Evolutionary conservation across 1,140 invertebrate genomes (phyloP), one percentile per base, ranked within the genome.

Genomic region (Copidosoma floridanum): DNA sequence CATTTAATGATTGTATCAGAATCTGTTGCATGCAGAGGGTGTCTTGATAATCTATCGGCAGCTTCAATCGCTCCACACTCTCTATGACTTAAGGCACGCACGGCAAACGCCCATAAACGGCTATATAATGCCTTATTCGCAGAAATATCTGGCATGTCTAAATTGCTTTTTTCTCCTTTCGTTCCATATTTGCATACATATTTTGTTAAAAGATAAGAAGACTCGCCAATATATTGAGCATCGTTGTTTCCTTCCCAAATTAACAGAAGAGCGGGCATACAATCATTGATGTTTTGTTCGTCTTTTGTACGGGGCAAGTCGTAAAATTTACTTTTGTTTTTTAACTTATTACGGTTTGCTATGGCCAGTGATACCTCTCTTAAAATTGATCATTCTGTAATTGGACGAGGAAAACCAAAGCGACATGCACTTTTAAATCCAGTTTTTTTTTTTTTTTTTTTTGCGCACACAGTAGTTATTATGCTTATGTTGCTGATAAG

Each of bases 221-320:
- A 69, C 64, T 74, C 71, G 1, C 71, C 70, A 46, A 76, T 60
- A 68, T 65, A 74, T 65, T 74, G 72, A 21, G 74, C 70, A 53
- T 77, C 73, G 58, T 67, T 74, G 58, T 75, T 75, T 10, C 71
- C 74, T 61, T 73, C 66, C 71, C 71, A 73, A 27, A 61, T 68
- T 3, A 65, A 23, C 5, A 74, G 43, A 24, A 75, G 54, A 14
- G 65, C 59, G 37, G 72, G 70, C 66, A 75, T 75, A 60, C 73
- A 76, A 66, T 76, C 75, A 65, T 77, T 75, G 21, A 73, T 70
- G 47, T 41, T 41, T 8, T 54, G 21, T 65, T 74, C 70, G 6
- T 67, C 21, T 56, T 54, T 18, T 18, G 6, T 61, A 29, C 73
- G 44, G 11, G 68, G 67, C 26, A 76, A 48, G 69, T 74, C 68